Evolutionary conservation across 1,140 invertebrate genomes (phyloP).

Genomic region (Eumeta japonica): DNA sequence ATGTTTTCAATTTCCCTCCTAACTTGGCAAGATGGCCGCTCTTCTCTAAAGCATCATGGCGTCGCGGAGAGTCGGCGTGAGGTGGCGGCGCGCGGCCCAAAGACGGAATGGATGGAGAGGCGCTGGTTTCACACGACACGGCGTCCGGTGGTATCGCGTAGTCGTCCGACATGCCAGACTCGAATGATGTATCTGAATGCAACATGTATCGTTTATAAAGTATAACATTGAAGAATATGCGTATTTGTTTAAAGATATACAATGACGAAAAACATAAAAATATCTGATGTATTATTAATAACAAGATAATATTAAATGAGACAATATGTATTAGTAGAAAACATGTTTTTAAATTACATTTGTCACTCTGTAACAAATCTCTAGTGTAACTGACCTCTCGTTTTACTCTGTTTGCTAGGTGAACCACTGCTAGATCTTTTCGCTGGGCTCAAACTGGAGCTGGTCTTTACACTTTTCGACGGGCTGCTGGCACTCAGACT

Average conservation of each 20-base stretch:
- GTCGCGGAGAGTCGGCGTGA: slow-evolving; percentile 66
- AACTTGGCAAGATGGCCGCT: slow-evolving; percentile 90
- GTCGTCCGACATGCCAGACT: slow-evolving; percentile 92
- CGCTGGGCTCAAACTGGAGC: slow-evolving; percentile 78
- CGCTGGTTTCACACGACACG: slow-evolving; percentile 70
- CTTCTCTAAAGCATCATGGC: slow-evolving; percentile 82
- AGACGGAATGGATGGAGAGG: slow-evolving; percentile 71
- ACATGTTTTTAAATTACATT: no score
- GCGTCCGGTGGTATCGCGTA: slow-evolving; percentile 95
- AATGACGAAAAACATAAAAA: not conserved
- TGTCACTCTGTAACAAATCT: no score
- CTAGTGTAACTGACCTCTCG: no score
- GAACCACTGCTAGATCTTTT: slow-evolving; percentile 82
- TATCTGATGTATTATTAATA: not conserved
- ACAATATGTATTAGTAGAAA: no score
- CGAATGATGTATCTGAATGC: slow-evolving; percentile 83
- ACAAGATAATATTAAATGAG: no score
- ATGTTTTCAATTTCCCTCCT: slow-evolving; percentile 93
- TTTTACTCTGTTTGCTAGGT: slow-evolving; percentile 73
- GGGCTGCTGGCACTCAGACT: slow-evolving; percentile 73
- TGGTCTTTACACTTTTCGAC: slow-evolving; percentile 81
- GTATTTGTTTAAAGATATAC: no score
- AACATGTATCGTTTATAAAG: slow-evolving; percentile 6
- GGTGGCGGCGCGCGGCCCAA: slow-evolving; percentile 62
- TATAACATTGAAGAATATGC: not conserved